Percentiles rank a stretch among this genome's conserved stretches.
phyloP scores from a whole-genome alignment of 2,888 invertebrate species.

The Siphlonurus alternatus region DNA sequence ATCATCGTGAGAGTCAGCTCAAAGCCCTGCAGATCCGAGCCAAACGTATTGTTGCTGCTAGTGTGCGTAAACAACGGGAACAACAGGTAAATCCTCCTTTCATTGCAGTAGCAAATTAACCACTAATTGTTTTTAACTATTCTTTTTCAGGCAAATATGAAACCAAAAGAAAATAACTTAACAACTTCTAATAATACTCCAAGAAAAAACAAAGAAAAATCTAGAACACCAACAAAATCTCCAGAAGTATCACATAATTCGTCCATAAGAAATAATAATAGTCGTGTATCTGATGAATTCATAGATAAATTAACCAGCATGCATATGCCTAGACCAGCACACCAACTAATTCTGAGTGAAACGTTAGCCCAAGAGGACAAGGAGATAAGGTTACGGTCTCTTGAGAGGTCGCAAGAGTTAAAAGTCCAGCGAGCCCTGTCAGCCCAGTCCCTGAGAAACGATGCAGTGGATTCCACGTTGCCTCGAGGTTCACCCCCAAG shows the following conservation, averaged over 20 bases:
- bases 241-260: neutral
- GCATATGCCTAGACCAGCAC: neutral
- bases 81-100: neutral
- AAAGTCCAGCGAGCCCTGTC: neutral
- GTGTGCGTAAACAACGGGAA: neutral
- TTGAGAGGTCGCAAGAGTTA: neutral
- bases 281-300: neutral
- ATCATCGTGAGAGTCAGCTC: neutral
- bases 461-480: neutral
- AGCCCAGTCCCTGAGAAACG: neutral
- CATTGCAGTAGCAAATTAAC: too few species aligned
- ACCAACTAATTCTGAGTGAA: neutral
- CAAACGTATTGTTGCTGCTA: neutral
- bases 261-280: neutral
- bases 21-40: neutral
- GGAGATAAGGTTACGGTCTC: neutral
- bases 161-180: too few species aligned
- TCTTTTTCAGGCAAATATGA: too few species aligned
- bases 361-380: neutral
- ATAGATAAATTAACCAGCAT: neutral
- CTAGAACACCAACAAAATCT: neutral
- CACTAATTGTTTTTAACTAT: too few species aligned
- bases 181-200: neutral
- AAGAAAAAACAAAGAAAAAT: neutral
- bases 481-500: neutral